These are phyloP conservation scores for Phenganax marumi DNA, from an alignment of 92 coral and sea anemone species.

Conservation along the genomic window DNA sequence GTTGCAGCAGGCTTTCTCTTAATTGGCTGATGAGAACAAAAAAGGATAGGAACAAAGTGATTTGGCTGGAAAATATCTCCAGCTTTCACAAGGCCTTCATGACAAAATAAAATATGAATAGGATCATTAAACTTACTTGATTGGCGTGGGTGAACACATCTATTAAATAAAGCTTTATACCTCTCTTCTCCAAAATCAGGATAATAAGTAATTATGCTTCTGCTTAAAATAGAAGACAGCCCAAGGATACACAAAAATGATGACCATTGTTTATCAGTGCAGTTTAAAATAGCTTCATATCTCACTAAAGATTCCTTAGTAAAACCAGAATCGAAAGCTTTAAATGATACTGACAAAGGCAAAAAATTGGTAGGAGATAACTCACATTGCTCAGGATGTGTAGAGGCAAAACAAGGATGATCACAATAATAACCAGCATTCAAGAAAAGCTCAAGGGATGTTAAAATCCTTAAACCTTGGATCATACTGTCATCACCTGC, in stretches of 20 bases:
- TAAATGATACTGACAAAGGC: neutral
- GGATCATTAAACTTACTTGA: no score
- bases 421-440: no score
- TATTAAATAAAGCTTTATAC: neutral
- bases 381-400: no score
- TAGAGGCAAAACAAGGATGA: no score
- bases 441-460: no score
- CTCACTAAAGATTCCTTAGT: neutral
- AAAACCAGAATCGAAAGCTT: neutral
- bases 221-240: neutral
- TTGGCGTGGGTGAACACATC: no score
- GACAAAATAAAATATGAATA: no score
- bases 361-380: neutral
- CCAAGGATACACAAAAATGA: neutral
- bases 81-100: no score
- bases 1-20: neutral
- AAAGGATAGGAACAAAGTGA: slow-evolving; percentile 5
- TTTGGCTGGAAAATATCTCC: neutral
- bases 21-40: neutral
- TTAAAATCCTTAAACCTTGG: no score
- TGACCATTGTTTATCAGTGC: neutral
- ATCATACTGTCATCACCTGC: no score
- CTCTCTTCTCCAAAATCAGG: neutral
- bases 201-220: neutral
- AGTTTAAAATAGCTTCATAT: neutral